Evolutionary conservation across 2,113 vertebrate species (phyloP), one percentile per base, ranked within the genome.

Genomic region (Aptenodytes forsteri): DNA sequence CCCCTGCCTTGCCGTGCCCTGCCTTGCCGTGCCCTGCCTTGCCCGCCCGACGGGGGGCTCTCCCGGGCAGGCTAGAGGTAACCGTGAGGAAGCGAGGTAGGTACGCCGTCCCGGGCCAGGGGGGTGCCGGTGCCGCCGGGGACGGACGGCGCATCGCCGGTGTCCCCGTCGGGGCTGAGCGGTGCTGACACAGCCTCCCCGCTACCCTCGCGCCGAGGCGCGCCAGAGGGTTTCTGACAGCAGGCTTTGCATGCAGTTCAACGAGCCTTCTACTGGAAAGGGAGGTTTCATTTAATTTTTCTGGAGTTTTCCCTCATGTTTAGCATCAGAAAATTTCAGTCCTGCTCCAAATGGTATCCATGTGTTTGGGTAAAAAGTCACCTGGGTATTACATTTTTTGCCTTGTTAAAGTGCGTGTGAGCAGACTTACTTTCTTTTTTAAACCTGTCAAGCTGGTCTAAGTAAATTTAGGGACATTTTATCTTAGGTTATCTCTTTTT

Each of bases 401-500:
- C 21, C 30, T 75, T 77, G 80, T 91, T 96, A 27, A 93, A 91
- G 62, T 50, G 70, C n/a, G 7, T 56, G 75, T 70, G 79, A 73
- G 34, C 36, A 90, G 58, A n/a, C 29, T 71, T 61, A 9, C 2
- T 11, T 14, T 32, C 30, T 75, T 56, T 40, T 61, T 84, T 7
- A 16, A 94, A 96, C 54, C 87, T 96, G 95, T 95, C 95, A 84
- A n/a, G 62, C 65, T 92, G 82, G 71, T 94, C 72, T 70, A 89
- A 96, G 81, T 95, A 93, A 96, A 97, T 94, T 65, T 92, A 62
- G 73, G 85, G 91, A 93, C 81, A 42, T 98, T 98, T 98, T 98
- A 95, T 97, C 70, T 96, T 91, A 92, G 71, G 86, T 96, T 98
- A 95, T 98, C 95, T 98, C 73, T 93, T 93, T 97, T 97, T 96